Evolutionary conservation across 2,888 invertebrate species (phyloP), one percentile per base, ranked within the genome.

Genomic region (Heliconius cydno): DNA sequence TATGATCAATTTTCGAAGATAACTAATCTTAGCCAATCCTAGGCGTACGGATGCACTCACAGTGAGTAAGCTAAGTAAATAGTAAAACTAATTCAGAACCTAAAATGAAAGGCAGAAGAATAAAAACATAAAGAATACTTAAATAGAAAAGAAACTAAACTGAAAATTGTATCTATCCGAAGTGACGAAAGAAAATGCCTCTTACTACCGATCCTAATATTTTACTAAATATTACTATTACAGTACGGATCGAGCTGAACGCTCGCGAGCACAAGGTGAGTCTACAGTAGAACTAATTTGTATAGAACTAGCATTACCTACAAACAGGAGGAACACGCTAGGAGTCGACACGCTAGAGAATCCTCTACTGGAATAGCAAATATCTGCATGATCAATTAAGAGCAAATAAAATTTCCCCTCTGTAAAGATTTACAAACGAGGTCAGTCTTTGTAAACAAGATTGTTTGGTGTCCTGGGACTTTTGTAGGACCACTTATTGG

Each of bases 371-470:
- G 76, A 67, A 38, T 67, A 38, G 60, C 38, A 78, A 67, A 78
- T 78, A 78, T 68, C 78, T 60, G 67, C 34, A 73, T 73, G 30
- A 74, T 68, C 74, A 74, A 78, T 78, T 60, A 74, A 52, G 19
- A 65, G 34, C 30, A 67, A 66, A 78, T 74, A 28, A n/a, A 67
- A 66, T 72, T 66, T 19, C 57, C 25, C 28, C 67, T 66, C 38
- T 38, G 30, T 66, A 66, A 66, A 66, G 76, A 30, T 66, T 25
- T 66, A 66, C 22, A 67, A 66, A 34, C 52, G 72, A 52, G 52
- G 72, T 30, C 72, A 72, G 4, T 72, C 72, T 52, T 72, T 72
- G 72, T 72, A 30, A 10, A 30, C 30, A 30, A 72, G 19, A 57
- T 72, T 72, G 52, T 72, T 52, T 72, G 22, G 22, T 38, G n/a